Conservation (phyloP, 2,888 invertebrate genomes). For the Drosophila melanocephala region DNA sequence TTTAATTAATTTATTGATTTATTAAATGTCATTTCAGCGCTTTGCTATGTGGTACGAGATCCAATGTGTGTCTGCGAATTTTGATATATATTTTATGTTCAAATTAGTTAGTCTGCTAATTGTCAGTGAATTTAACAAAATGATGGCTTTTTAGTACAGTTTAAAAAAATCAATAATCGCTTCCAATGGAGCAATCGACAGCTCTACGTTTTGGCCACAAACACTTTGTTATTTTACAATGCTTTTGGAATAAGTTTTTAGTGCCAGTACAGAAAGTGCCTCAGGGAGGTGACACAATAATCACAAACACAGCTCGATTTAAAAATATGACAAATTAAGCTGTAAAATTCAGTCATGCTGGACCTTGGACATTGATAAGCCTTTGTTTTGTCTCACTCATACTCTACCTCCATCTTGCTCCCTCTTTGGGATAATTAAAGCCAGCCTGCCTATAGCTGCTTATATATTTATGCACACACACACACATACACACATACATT, state of each 20-base stretch:
- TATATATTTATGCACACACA: constrained; percentile 7
- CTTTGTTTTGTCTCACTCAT: constrained; percentile 26
- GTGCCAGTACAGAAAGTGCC: constrained; percentile 22
- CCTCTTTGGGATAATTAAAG: constrained; percentile 42
- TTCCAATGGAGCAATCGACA: no score
- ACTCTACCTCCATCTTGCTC: neutral
- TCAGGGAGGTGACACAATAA: constrained; percentile 52
- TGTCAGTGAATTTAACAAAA: neutral
- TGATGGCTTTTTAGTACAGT: neutral
- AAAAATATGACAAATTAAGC: constrained; percentile 26
- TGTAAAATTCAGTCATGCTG: constrained; percentile 29
- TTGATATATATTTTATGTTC: neutral
- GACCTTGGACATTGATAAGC: constrained; percentile 52
- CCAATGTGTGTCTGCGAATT: neutral
- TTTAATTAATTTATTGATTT: neutral
- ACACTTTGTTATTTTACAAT: constrained; percentile 34
- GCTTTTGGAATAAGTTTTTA: constrained; percentile 32
- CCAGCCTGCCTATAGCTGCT: constrained; percentile 3
- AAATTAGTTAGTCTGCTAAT: neutral
- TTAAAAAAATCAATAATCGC: neutral
- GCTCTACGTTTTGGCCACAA: neutral
- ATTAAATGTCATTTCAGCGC: neutral
- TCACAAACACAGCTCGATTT: constrained; percentile 15
- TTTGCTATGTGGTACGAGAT: no score
- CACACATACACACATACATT: neutral